Percentiles rank a stretch among this genome's conserved stretches.
phyloP scores from a whole-genome alignment of 2,797 vertebrate species.

The Euphonia xanthogaster region DNA sequence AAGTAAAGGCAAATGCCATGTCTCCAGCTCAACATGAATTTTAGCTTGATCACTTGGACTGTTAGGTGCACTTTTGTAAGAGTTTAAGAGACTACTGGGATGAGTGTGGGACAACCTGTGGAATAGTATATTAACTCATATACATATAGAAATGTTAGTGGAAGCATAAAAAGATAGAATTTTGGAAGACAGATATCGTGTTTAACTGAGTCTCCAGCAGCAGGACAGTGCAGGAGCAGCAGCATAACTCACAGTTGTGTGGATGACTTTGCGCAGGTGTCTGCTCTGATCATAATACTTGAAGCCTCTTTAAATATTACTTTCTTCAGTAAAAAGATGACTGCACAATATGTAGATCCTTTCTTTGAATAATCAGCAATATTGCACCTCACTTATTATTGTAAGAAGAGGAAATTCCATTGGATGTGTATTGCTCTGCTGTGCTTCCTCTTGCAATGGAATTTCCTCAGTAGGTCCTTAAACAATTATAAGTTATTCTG shows the following conservation, averaged over 20 bases:
- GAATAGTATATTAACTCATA: background rate
- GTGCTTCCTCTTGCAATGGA: background rate
- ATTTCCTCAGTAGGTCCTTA: background rate
- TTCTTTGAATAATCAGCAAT: background rate
- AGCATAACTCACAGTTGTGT: background rate
- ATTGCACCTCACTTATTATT: background rate
- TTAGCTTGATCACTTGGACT: background rate
- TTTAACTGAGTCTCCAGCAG: background rate
- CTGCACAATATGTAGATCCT: background rate
- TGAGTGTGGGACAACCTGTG: background rate
- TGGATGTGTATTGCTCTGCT: background rate
- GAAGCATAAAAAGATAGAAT: background rate
- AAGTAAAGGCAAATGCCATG: background rate
- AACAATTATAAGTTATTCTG: background rate
- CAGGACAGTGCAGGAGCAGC: background rate
- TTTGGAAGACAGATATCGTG: background rate
- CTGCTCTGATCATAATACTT: background rate
- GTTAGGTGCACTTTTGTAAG: background rate
- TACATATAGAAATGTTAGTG: background rate
- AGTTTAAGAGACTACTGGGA: background rate
- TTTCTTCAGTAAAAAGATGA: background rate
- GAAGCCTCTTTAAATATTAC: background rate
- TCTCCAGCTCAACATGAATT: background rate
- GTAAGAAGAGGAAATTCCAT: background rate
- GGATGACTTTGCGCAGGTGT: fast-evolving